A percentile compares a stretch with the other conserved stretches of the same genome.
Conservation (phyloP, 2,797 vertebrate genomes). For the Prionace glauca region DNA sequence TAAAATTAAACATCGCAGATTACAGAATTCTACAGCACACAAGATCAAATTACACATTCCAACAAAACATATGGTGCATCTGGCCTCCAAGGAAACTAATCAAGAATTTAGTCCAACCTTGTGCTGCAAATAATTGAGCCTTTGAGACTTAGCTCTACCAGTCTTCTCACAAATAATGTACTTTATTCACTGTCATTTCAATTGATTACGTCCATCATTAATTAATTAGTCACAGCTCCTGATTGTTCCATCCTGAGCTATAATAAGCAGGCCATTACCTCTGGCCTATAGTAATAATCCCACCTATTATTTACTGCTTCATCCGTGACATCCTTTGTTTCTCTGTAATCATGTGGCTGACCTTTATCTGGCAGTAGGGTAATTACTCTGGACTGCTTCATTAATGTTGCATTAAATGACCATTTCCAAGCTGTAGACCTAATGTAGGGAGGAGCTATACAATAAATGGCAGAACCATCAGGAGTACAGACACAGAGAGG, state of each 20-base stretch:
- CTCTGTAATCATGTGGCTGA: background rate
- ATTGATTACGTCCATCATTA: background rate
- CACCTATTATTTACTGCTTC: slow-evolving; percentile 43
- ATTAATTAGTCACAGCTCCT: background rate
- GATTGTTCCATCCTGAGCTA: background rate
- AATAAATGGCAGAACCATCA: too few relatives aligned
- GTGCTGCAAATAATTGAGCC: background rate
- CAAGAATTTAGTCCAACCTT: background rate
- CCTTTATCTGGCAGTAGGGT: background rate
- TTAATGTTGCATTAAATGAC: background rate
- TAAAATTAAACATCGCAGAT: background rate
- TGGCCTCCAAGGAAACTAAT: background rate
- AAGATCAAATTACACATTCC: background rate
- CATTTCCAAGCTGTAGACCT: background rate
- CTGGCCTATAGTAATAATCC: slow-evolving; percentile 45
- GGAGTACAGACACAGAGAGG: too few relatives aligned
- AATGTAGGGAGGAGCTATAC: too few relatives aligned
- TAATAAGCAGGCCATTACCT: background rate
- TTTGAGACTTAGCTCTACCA: background rate
- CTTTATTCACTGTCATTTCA: slow-evolving; percentile 14
- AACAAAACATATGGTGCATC: background rate
- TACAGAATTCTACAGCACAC: background rate
- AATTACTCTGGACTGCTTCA: background rate
- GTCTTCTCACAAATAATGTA: background rate
- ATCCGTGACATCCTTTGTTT: slow-evolving; percentile 24